Evolutionary conservation across 2,113 vertebrate genomes (phyloP), one percentile per base, ranked within the genome.

Genomic region (Zootoca vivipara): DNA sequence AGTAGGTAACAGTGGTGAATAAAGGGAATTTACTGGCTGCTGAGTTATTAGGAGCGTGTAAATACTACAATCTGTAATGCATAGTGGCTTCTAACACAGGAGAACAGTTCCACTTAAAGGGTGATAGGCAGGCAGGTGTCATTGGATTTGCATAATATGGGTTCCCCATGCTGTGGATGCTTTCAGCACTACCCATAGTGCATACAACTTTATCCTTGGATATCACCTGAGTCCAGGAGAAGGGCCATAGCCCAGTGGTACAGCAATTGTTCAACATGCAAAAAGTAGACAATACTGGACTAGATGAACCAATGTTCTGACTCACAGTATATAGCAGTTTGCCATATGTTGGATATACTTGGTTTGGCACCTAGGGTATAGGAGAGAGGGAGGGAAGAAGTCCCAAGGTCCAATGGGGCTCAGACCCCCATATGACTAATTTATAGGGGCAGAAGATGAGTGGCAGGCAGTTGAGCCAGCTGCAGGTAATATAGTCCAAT

Each of bases 1-100:
- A 80, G 82, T 86, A 87, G 86, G 83, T 79, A 15, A 30, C 78
- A 12, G 65, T 26, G 78, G 69, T 2, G 74, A 87, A 90, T 33
- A 58, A 67, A 83, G 83, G 79, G 42, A 81, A 70, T 87, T 91
- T 65, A 86, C 82, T 78, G 56, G 67, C 72, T 81, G 64, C 81
- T 75, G 42, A 16, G 3, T 73, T 80, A 1, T 26, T 56, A 83
- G 52, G 65, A 58, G 77, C 78, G 58, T 46, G 13, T 85, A 86
- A 80, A 89, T 87, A 18, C 38, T 22, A 85, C 84, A 62, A 88
- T 83, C 75, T 90, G 74, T 22, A 40, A 65, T 24, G 40, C 42
- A 46, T 78, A 64, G 87, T 90, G 90, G 88, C 46, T 85, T 40
- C 56, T 56, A 56, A 18, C 46, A 67, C 64, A 78, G 58, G 33